A percentile compares a stretch with the other conserved stretches of the same genome.
These are phyloP conservation scores for Hirtodrosophila cameraria DNA, from an alignment of 2,888 invertebrate species.

Conservation along the genomic window DNA sequence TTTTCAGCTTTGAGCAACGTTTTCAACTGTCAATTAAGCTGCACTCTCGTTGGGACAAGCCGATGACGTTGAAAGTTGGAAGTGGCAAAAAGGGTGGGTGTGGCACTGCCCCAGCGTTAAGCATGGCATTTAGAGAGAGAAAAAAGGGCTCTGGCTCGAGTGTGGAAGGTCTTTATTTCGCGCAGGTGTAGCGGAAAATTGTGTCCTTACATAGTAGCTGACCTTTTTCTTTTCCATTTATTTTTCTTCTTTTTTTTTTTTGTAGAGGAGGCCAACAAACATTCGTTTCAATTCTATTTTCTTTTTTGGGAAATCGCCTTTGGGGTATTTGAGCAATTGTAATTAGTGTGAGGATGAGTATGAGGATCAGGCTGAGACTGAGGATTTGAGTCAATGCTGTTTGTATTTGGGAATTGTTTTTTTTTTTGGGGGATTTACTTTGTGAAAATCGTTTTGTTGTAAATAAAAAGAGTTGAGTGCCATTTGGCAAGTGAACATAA, in stretches of 20 bases:
- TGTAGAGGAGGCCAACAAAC: slow-evolving; percentile 23
- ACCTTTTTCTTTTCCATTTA: slow-evolving; percentile 34
- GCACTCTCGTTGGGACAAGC: slow-evolving; percentile 56
- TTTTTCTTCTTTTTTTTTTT: neutral
- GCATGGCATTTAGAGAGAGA: slow-evolving; percentile 49
- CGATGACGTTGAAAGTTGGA: slow-evolving; percentile 41
- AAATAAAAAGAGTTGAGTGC: slow-evolving; percentile 52
- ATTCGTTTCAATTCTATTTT: slow-evolving; percentile 37
- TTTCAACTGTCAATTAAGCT: slow-evolving; percentile 66
- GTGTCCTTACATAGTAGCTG: slow-evolving; percentile 49
- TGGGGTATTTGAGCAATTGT: slow-evolving; percentile 55
- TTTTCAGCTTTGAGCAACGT: slow-evolving; percentile 56
- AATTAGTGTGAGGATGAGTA: slow-evolving; percentile 51
- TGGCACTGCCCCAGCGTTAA: slow-evolving; percentile 32
- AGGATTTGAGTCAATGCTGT: slow-evolving; percentile 41
- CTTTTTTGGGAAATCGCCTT: slow-evolving; percentile 12
- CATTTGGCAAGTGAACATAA: slow-evolving; percentile 47
- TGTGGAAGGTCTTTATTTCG: slow-evolving; percentile 40
- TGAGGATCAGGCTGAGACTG: slow-evolving; percentile 10
- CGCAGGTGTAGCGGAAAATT: slow-evolving; percentile 61
- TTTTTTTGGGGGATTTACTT: slow-evolving; percentile 39
- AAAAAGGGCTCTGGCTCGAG: slow-evolving; percentile 6
- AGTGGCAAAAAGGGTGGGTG: neutral
- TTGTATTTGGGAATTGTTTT: slow-evolving; percentile 50
- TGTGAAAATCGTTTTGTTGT: slow-evolving; percentile 42